Base-by-base conservation (phyloP, 2,888 invertebrate genomes). In the Trileptium ribeirensis region DNA sequence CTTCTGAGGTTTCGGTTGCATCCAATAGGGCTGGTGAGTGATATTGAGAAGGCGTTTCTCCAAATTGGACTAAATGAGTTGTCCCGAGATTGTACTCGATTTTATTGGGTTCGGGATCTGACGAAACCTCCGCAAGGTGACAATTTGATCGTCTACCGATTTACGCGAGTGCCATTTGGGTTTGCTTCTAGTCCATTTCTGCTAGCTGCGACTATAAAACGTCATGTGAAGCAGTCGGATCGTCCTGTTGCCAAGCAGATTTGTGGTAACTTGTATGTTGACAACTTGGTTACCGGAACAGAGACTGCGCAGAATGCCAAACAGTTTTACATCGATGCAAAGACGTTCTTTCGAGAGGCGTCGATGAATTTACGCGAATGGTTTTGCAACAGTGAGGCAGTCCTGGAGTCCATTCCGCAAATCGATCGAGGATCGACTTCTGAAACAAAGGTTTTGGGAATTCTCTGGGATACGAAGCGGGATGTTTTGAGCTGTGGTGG, bases 131-230 rank as follows among this genome's bases (percentile, higher is more conserved):
- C 79, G 0, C 36, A 67, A 0, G 15, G 31, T 0, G 78, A 83
- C 8, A 86, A 86, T 79, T 39, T 86, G 0, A 24, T 51, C 1
- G 39, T 74, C 0, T 79, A 81, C 1, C 81, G 85, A 19, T 86
- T 85, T 81, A 39, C 67, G 0, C 34, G 83, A 3, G 70, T 86
- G 0, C 84, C 84, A 1, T 85, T 85, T 40, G 85, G 85, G 24
- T 64, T 84, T 0, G 78, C 38, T 1, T 67, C 74, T 0, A 77
- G 79, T 15, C 85, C 85, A 0, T 84, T 81, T 67, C 39, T 85
- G 31, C 81, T 85, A 24, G 79, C 75, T 0, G 79, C 74, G 0
- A 67, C 83, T 0, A 82, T 86, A 8, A 67, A 81, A 19, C 33
- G 67, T 24, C 83, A 82, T 64, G 64, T 70, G 74, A 3, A n/a